Conservation (phyloP, 2,113 vertebrate species). For the Myodes glareolus region DNA sequence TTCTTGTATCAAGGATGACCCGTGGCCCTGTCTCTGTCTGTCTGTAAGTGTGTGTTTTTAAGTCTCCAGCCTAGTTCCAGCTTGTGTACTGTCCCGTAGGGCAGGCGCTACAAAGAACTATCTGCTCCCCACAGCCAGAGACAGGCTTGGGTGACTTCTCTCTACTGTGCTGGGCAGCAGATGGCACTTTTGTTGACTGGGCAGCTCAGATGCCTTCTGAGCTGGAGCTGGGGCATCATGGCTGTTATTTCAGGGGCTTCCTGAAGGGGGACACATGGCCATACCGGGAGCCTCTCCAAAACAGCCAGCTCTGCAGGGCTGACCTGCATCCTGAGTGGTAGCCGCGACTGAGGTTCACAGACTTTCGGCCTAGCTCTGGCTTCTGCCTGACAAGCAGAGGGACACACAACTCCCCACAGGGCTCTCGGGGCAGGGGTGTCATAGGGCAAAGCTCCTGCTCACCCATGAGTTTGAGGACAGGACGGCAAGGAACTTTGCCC, state of each 20-base stretch:
- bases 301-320: neutral
- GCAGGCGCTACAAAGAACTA: neutral
- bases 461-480: neutral
- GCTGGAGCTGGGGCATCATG: neutral
- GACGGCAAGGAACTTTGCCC: neutral
- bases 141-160: neutral
- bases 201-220: neutral
- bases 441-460: neutral
- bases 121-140: neutral
- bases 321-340: neutral
- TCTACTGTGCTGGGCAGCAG: neutral
- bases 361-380: neutral
- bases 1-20: too few species aligned
- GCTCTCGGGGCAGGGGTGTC: neutral
- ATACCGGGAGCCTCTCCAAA: neutral
- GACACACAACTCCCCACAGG: neutral
- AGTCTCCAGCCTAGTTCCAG: too few species aligned
- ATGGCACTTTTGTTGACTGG: neutral
- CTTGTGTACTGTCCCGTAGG: too few species aligned
- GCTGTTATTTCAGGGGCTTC: conserved; percentile 52
- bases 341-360: neutral
- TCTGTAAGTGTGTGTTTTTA: too few species aligned
- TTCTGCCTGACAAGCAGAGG: neutral
- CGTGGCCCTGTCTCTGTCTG: too few species aligned
- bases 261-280: neutral